phyloP scores from a whole-genome alignment of 1,140 invertebrate genomes.

The silkworm (Bombyx mori) region ASM3026992v2 NC_085112.1:13576501-13577000 shows the following conservation, averaged over 20 bases:
- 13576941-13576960: too few relatives aligned
- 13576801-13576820: too few relatives aligned
- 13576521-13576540: too few relatives aligned
- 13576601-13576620: slow-evolving; percentile 5
- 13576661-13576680: slow-evolving; percentile 48
- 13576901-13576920: too few relatives aligned
- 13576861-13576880: too few relatives aligned
- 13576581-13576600: slow-evolving; percentile 79
- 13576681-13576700: slow-evolving; percentile 18
- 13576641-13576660: slow-evolving; percentile 55
- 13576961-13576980: slow-evolving; percentile 58
- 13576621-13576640: slow-evolving; percentile 46
- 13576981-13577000: slow-evolving; percentile 31
- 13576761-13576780: slow-evolving; percentile 12
- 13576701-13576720: slow-evolving; percentile 8
- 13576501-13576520: too few relatives aligned
- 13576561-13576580: slow-evolving; percentile 85
- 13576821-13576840: too few relatives aligned
- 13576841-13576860: too few relatives aligned
- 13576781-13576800: slow-evolving; percentile 18
- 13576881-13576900: too few relatives aligned
- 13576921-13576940: too few relatives aligned
- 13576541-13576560: slow-evolving; percentile 22
- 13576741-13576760: slow-evolving; percentile 10
- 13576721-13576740: slow-evolving; percentile 22